phyloP scores from a whole-genome alignment of 2,797 vertebrate species.

The Pseudochirops cupreus region DNA sequence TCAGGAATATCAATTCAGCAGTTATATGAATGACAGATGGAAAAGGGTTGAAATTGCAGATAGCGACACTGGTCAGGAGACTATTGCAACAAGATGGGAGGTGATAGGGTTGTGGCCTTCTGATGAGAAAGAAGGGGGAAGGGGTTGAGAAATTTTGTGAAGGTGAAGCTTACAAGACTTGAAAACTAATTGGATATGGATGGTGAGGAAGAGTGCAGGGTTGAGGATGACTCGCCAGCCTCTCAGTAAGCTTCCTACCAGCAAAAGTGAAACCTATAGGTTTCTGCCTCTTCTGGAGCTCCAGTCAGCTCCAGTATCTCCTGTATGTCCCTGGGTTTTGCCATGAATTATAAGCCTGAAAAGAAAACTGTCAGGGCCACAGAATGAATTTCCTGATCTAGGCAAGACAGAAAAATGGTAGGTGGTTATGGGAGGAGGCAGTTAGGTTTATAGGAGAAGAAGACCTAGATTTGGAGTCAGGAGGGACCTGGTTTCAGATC shows the following conservation, averaged over 20 bases:
- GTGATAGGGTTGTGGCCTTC: too few relatives aligned
- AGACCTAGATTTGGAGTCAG: too few relatives aligned
- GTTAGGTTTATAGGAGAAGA: too few relatives aligned
- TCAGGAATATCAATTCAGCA: background rate
- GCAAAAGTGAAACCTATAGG: too few relatives aligned
- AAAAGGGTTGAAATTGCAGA: background rate
- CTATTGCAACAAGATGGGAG: background rate
- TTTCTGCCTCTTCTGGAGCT: too few relatives aligned
- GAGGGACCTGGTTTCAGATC: too few relatives aligned
- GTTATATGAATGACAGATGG: background rate
- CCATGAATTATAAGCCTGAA: too few relatives aligned
- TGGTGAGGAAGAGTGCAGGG: background rate
- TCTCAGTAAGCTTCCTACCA: background rate
- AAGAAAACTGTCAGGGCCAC: too few relatives aligned
- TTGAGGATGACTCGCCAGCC: too few relatives aligned
- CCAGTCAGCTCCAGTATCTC: background rate
- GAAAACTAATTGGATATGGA: background rate
- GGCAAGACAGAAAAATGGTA: too few relatives aligned
- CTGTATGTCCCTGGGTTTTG: background rate
- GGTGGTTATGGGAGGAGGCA: too few relatives aligned
- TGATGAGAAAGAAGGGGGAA: background rate
- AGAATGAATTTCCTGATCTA: too few relatives aligned
- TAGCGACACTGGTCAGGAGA: background rate
- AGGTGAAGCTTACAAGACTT: background rate
- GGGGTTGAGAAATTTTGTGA: background rate